These are phyloP conservation scores for Darwinula stevensoni DNA, from an alignment of 2,888 invertebrate species.

Conservation along the genomic window DNA sequence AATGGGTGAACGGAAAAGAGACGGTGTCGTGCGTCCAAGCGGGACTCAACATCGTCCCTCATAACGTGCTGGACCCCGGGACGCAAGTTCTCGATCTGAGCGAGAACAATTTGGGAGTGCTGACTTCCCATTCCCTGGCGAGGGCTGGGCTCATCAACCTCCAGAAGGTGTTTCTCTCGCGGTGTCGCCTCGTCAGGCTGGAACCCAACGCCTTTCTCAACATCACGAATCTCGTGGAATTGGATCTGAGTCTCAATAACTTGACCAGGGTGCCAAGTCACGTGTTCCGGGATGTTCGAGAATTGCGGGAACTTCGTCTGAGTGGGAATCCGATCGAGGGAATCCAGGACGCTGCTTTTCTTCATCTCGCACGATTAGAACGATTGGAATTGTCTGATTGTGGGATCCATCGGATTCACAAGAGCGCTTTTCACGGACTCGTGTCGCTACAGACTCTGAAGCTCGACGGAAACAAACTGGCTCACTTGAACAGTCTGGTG, in stretches of 20 bases:
- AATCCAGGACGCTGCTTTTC: slow-evolving; percentile 26
- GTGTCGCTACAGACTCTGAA: slow-evolving; percentile 53
- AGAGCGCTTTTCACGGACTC: slow-evolving; percentile 42
- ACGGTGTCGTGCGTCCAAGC: slow-evolving; percentile 60
- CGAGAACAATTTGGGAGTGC: slow-evolving; percentile 37
- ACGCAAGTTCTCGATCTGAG: slow-evolving; percentile 64
- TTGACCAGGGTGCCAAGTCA: slow-evolving; percentile 43
- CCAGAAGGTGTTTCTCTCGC: slow-evolving; percentile 51
- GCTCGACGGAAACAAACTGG: slow-evolving; percentile 47
- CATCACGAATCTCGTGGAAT: slow-evolving; percentile 53
- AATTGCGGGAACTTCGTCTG: slow-evolving; percentile 48
- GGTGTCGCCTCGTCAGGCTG: slow-evolving; percentile 44
- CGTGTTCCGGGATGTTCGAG: slow-evolving; percentile 43
- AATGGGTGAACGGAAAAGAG: slow-evolving; percentile 76
- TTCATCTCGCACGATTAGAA: slow-evolving; percentile 28
- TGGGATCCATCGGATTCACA: slow-evolving; percentile 31
- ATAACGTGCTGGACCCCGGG: slow-evolving; percentile 44
- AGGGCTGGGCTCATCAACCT: slow-evolving; percentile 36
- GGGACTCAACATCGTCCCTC: slow-evolving; percentile 40
- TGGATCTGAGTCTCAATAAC: slow-evolving; percentile 54
- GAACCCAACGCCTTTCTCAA: slow-evolving; percentile 49
- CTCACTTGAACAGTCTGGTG: slow-evolving; percentile 29
- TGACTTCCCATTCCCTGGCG: slow-evolving; percentile 41
- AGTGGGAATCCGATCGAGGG: slow-evolving; percentile 50
- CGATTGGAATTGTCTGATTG: slow-evolving; percentile 54